Percentiles rank a stretch among this genome's conserved stretches.
Conservation (phyloP, 2,888 invertebrate species). For the Chrysolina haemoptera region DNA sequence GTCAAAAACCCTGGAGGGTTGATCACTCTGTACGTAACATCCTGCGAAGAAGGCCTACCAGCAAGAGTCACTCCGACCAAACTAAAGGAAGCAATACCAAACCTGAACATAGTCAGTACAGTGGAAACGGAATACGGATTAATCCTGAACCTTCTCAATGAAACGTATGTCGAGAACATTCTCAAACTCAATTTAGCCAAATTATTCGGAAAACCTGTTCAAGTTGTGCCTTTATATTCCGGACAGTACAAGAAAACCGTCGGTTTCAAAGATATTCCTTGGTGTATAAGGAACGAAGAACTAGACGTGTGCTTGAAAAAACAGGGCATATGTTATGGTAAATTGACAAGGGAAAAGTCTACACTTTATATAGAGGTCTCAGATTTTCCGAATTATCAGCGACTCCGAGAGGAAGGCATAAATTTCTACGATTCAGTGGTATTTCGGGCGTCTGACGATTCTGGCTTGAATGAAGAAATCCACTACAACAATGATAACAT, state of each 20-base stretch:
- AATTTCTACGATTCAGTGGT: conserved; percentile 71
- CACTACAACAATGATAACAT: conserved; percentile 65
- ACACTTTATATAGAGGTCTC: conserved; percentile 65
- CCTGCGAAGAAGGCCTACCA: conserved; percentile 42
- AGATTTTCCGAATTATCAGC: conserved; percentile 68
- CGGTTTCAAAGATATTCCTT: conserved; percentile 70
- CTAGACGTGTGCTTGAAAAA: conserved; percentile 68
- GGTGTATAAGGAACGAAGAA: conserved; percentile 71
- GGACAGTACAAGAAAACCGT: conserved; percentile 67
- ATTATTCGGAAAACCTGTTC: conserved; percentile 68
- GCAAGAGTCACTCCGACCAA: conserved; percentile 40
- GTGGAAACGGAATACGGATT: conserved; percentile 64
- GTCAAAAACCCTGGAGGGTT: conserved; percentile 36
- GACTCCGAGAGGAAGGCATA: conserved; percentile 69
- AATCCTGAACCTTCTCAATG: conserved; percentile 67
- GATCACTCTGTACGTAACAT: conserved; percentile 46
- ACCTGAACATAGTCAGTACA: conserved; percentile 47
- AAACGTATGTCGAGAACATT: conserved; percentile 68
- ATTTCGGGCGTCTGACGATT: conserved; percentile 55
- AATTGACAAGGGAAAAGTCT: conserved; percentile 66
- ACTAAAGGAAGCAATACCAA: conserved; percentile 47
- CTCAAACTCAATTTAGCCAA: conserved; percentile 67
- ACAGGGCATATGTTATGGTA: conserved; percentile 68
- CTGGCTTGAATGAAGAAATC: conserved; percentile 42
- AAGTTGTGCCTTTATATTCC: conserved; percentile 69